Base-by-base conservation (phyloP, 1,140 invertebrate species). In the Cecropterus lyciades region DNA sequence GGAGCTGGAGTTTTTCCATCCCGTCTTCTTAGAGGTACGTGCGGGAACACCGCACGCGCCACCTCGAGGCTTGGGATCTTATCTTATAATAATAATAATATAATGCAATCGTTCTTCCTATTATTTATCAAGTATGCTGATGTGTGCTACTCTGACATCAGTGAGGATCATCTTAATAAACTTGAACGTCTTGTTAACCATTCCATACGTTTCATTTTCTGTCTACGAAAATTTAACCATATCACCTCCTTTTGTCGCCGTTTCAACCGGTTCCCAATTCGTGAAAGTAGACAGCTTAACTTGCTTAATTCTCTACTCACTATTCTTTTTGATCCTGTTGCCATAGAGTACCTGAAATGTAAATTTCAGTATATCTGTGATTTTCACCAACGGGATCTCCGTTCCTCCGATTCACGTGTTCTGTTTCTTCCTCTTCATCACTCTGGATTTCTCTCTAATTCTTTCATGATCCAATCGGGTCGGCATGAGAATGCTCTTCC, bases 121-220 rank as follows among this genome's bases (percentile, higher is more conserved):
- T 70, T 7, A 20, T 70, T 11, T 51, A 70, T 15, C n/a, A n/a
- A n/a, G n/a, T 70, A 40, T 40, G 37, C 37, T 11, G 37, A 40
- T n/a, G 37, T 40, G 10, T 40, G 37, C 6, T 40, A 40, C 37
- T 40, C 37, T 40, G 37, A 40, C 37, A 40, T 40, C 3, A 40
- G 6, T n/a, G 9, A 40, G 5, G 37, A 40, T 11, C 37, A n/a
- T 40, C 37, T 40, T n/a, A 40, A 40, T 11, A 40, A 40, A 0
- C 37, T 40, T 11, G 37, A 40, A n/a, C 37, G 10, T n/a, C 10
- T 40, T n/a, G 1, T 40, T n/a, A 40, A 40, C 4, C 4, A 40
- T n/a, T 40, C 10, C 1, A n/a, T 40, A 40, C 37, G 37, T 40
- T 40, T 40, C 10, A 40, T 40, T n/a, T 40, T 40, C 20, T 20